Evolutionary conservation across 2,113 vertebrate species (phyloP), one percentile per base, ranked within the genome.

Genomic region (Coracopsis vasa): DNA sequence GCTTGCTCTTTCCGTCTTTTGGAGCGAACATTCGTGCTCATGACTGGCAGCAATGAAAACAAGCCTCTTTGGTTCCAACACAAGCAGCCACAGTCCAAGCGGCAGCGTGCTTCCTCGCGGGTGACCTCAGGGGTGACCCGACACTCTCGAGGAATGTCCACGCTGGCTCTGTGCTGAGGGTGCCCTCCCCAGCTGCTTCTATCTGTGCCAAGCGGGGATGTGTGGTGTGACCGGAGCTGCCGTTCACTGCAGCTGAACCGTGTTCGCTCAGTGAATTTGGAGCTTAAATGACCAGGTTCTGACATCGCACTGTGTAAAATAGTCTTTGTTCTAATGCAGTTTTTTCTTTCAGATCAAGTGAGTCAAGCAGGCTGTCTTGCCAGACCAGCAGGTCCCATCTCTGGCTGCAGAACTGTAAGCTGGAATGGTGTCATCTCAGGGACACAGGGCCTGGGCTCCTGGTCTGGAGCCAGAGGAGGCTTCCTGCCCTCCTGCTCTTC

Each of bases 51-150:
- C 81, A 88, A 50, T 94, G 93, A 95, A 93, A 95, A 95, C 80
- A 92, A 88, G 92, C 8, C 86, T 87, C 92, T 94, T 86, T 93
- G 69, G 89, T 90, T 87, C 74, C 61, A 75, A 87, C 81, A 97
- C 94, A 97, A 95, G 97, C 56, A 80, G 84, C 87, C 94, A 75
- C 94, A 97, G 95, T 96, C 60, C 72, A 39, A 71, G 86, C 23
- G 1, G 79, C 75, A 80, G 48, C 33, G 62, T 3, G 20, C 93
- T 98, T 97, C 97, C 97, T 97, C 20, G 5, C 65, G 4, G 16
- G 7, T 65, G 95, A 98, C 96, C 97, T 95, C 61, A 7, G 41
- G 81, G 64, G 25, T 94, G 97, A 95, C 95, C 95, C 47, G 60
- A 33, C 81, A 47, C 79, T 94, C 78, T 95, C 81, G 60, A 95